phyloP scores from a whole-genome alignment of 1,140 invertebrate species.

The Uloborus diversus region DNA sequence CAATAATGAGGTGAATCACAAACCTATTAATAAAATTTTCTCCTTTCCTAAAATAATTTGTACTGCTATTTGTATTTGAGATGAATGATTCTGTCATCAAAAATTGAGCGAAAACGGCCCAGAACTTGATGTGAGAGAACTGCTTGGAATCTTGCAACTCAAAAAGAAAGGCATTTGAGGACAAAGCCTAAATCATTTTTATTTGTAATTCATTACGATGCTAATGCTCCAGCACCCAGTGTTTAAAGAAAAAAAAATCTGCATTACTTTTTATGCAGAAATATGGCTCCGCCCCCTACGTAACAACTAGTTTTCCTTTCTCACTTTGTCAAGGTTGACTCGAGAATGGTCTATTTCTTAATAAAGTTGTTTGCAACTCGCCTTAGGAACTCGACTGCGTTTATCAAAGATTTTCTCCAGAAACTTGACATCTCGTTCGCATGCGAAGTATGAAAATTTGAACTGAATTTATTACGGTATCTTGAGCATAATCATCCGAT shows the following conservation, averaged over 20 bases:
- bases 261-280: constrained; percentile 33
- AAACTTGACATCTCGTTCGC: background rate
- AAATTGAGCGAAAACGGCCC: background rate
- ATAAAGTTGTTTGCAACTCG: constrained; percentile 43
- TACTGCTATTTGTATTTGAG: too few relatives aligned
- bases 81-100: too few relatives aligned
- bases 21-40: too few relatives aligned
- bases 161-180: too few relatives aligned
- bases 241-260: background rate
- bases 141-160: background rate
- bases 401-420: constrained; percentile 34
- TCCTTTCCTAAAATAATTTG: too few relatives aligned
- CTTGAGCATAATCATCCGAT: too few relatives aligned
- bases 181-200: background rate
- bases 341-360: constrained; percentile 52
- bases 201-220: background rate
- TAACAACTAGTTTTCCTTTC: constrained; percentile 56
- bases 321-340: constrained; percentile 52
- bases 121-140: background rate
- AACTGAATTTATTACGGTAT: too few relatives aligned
- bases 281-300: constrained; percentile 44
- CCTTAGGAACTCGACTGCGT: constrained; percentile 8
- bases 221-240: background rate
- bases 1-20: too few relatives aligned
- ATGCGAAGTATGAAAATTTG: background rate